Base-by-base conservation (phyloP, 2,113 vertebrate genomes). In the Leptobrachium leishanense region DNA sequence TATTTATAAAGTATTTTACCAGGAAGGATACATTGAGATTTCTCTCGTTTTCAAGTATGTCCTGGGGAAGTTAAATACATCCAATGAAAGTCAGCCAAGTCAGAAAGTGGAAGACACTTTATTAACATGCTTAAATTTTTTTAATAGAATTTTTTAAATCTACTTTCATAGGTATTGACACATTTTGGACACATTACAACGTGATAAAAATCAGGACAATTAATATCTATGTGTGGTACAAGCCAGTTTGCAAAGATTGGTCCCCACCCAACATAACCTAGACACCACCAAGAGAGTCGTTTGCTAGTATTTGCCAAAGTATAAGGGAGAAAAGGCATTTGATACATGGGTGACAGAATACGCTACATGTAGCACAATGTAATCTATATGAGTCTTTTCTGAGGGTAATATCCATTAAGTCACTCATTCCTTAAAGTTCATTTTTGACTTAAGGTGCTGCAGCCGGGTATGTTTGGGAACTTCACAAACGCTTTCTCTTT, bases 41-140 rank as follows among this genome's bases (percentile, higher is more conserved):
- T 31, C 20, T 31, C 20, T 31, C 20, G 20, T 31, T 31, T 31
- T 31, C 20, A 31, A 31, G 20, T 31, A 31, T 31, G 20, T 31
- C 20, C 20, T 31, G 20, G 20, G 20, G 20, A 31, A 31, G 20
- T 31, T 31, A 31, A 31, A 31, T 31, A 31, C 20, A 31, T 31
- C 20, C 20, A 31, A 31, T 31, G 20, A 31, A 31, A 31, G 20
- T 31, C 20, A 31, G 20, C 20, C 20, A 54, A 54, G 7, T 1
- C 64, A 68, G 11, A 68, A 4, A 68, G 11, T 11, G 39, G 43
- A 15, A 67, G 11, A 67, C 63, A 7, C 39, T 39, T 42, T 13
- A 8, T 2, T 75, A 41, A 75, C 31, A 66, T 75, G 64, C 64
- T 66, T 39, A 75, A 75, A 67, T 75, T 6, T 15, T 4, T 75